Percentiles rank a stretch among this genome's conserved stretches.
Evolutionary conservation across 2,888 invertebrate genomes (phyloP).

Genomic region (Apamea epomidion): DNA sequence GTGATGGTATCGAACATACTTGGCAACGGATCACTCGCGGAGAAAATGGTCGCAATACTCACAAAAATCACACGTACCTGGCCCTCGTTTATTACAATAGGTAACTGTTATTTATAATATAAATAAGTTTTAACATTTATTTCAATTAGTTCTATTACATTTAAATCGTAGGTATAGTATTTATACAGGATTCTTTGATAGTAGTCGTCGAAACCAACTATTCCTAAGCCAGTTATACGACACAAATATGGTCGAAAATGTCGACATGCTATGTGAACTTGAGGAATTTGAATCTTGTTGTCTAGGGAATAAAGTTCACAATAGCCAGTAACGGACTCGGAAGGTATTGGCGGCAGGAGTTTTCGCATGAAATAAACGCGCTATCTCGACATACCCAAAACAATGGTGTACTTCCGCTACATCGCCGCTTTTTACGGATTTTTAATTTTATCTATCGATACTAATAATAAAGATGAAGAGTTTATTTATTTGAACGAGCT

Average conservation of each 20-base stretch:
- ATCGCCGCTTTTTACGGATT: not conserved
- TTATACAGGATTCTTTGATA: too few relatives aligned
- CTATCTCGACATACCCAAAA: not conserved
- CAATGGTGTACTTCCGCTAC: not conserved
- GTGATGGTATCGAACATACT: conserved; percentile 89
- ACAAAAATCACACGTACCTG: conserved; percentile 88
- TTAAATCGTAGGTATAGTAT: too few relatives aligned
- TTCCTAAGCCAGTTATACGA: not conserved
- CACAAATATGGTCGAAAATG: too few relatives aligned
- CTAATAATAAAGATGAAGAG: too few relatives aligned
- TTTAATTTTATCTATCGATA: too few relatives aligned
- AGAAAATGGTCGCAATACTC: conserved; percentile 88
- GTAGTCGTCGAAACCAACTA: too few relatives aligned
- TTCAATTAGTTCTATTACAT: not conserved
- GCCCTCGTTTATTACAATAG: conserved; percentile 87
- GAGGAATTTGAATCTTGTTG: not conserved
- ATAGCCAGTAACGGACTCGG: not conserved
- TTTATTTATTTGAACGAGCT: too few relatives aligned
- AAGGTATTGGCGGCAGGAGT: too few relatives aligned
- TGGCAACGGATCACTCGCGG: conserved; percentile 86
- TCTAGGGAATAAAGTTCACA: too few relatives aligned
- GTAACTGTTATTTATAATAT: conserved; percentile 67
- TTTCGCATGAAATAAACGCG: not conserved
- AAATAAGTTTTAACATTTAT: not conserved
- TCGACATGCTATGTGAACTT: not conserved